Percentiles rank a stretch among this genome's conserved stretches.
Conservation (phyloP, 1,140 invertebrate genomes). For the Drosophila pruinosa region DNA sequence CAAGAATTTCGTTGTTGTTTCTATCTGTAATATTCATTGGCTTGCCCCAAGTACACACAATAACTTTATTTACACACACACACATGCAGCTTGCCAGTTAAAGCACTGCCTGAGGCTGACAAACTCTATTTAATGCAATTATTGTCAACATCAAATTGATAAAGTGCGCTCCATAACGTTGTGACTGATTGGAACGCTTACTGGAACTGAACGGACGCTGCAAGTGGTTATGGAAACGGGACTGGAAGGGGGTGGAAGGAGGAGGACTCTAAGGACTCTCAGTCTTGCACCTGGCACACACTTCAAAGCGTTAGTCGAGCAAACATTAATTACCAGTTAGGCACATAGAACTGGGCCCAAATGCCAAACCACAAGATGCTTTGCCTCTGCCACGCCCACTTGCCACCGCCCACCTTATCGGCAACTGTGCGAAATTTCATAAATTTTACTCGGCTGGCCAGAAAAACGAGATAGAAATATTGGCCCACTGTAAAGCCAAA, state of each 20-base stretch:
- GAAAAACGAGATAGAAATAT: conserved; percentile 52
- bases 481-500: conserved; percentile 35
- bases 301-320: conserved; percentile 10
- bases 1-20: background rate
- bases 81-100: background rate
- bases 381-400: background rate
- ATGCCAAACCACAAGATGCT: conserved; percentile 22
- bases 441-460: conserved; percentile 54
- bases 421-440: conserved; percentile 61
- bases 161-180: conserved; percentile 57
- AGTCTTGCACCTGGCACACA: conserved; percentile 16
- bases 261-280: no score
- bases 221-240: no score
- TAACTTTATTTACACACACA: conserved; percentile 9
- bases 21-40: background rate
- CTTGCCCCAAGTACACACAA: conserved; percentile 12
- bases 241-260: no score
- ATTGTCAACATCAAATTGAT: conserved; percentile 74
- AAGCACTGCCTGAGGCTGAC: background rate
- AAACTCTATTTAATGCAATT: conserved; percentile 71
- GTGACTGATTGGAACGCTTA: conserved; percentile 23
- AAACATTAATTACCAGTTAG: conserved; percentile 31
- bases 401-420: background rate
- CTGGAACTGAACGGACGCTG: no score
- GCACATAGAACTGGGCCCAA: background rate